Evolutionary conservation across 1,140 invertebrate species (phyloP), one percentile per base, ranked within the genome.

Genomic region (Meloidogyne floridensis): DNA sequence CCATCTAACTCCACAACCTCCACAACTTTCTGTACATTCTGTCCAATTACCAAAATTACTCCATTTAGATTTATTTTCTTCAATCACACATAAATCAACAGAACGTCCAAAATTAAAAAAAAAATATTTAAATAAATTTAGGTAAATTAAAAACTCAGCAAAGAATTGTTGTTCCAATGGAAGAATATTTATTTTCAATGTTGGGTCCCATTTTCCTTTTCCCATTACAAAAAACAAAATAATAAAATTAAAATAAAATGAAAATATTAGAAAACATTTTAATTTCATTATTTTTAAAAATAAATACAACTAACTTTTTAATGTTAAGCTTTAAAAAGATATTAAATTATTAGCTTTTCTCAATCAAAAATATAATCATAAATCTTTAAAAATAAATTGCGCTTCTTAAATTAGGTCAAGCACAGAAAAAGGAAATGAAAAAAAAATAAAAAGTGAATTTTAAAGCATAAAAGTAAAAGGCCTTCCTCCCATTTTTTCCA

Each of bases 1-100:
- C 77, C 77, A 79, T 51, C 77, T 54, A 18, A 32, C 72, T 20
- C 77, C 77, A 47, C 77, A 79, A 11, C 77, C 77, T 4, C 77
- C 77, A 69, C 77, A 79, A 71, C 10, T 43, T 69, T 79, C 77
- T 72, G 77, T 42, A 71, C 77, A 79, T 71, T 79, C 10, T 69
- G 65, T 79, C 77, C 77, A 79, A n/a, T 79, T 18, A n/a, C 65
- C 51, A 5, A 42, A 69, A 18, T 65, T 47, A 18, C 65, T 47
- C 77, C 77, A 79, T 13, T 79, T 4, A 8, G 77, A n/a, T 10
- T 72, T 42, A 72, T 79, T 65, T 51, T 79, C 59, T 72, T 79
- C 15, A n/a, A 13, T 47, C 32, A 47, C 11, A 72, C 77, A 79
- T n/a, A 79, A 71, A 47, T 65, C 15, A 65, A 65, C n/a, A 13